Conservation (phyloP, 2,113 vertebrate species). For the Tachysurus fulvidraco region DNA sequence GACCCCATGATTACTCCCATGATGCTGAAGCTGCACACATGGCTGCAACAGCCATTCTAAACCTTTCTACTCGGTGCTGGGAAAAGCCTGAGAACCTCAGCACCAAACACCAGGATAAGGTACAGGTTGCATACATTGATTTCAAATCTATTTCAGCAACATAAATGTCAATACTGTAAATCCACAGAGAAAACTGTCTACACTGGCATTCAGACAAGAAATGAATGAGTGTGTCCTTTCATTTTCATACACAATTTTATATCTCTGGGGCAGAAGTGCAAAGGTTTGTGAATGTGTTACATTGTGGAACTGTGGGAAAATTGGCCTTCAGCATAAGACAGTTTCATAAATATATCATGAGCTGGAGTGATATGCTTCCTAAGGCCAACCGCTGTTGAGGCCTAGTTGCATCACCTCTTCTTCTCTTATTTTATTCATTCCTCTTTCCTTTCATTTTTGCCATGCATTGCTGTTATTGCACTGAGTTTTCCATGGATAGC, state of each 20-base stretch:
- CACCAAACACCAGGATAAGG: constrained; percentile 90
- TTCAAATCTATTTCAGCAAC: neutral
- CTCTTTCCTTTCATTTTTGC: constrained; percentile 61
- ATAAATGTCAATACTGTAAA: constrained; percentile 6
- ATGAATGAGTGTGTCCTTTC: neutral
- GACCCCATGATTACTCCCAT: constrained; percentile 89
- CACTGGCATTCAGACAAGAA: neutral
- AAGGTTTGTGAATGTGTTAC: neutral
- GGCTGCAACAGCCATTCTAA: constrained; percentile 96
- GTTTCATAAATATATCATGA: constrained; percentile 64
- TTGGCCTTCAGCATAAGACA: constrained; percentile 15
- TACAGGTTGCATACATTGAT: constrained; percentile 50
- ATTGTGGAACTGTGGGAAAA: neutral
- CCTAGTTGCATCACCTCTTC: constrained; percentile 68
- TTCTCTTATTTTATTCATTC: constrained; percentile 62
- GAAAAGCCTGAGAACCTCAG: constrained; percentile 97
- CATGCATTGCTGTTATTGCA: constrained; percentile 69
- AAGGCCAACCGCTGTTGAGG: constrained; percentile 68
- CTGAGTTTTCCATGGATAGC: constrained; percentile 68
- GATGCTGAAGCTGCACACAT: constrained; percentile 97
- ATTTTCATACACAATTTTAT: neutral
- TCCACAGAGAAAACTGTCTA: neutral
- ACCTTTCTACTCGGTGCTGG: constrained; percentile 98
- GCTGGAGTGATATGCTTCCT: constrained; percentile 58
- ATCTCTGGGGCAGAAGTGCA: neutral